Base-by-base conservation (phyloP, 2,888 invertebrate species). In the Spatulosminthurus flaviceps region DNA sequence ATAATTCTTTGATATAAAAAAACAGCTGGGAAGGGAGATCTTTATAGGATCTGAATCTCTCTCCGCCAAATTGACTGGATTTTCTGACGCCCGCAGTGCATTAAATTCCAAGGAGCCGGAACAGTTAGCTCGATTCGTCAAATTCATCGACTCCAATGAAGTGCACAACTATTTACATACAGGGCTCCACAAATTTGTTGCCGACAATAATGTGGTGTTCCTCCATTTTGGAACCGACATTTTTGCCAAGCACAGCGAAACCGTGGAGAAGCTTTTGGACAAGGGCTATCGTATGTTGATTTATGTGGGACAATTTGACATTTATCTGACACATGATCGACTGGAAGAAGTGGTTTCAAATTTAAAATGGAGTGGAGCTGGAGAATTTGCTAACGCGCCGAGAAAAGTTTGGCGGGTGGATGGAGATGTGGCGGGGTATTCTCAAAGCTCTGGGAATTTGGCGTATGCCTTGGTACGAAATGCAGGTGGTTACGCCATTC, bases 281-380 rank as follows among this genome's bases (percentile, higher is more conserved):
- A 13, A 13, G 61, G 61, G n/a, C n/a, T 61, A 61, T 22, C 61
- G 61, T n/a, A n/a, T 61, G 22, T 90, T 96, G 70, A 90, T 96
- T 80, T 97, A 96, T 87, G 95, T 92, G 86, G 97, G 97, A 0
- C 96, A 97, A 86, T 87, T 97, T 82, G 97, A 97, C 87, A 93
- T 97, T 19, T 95, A 96, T 81, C 94, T 96, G 0, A 95, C 95
- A 0, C 95, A 95, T 88, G 95, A 95, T 0, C 87, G 94, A 69
- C 95, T 96, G 0, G 90, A 93, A 24, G 93, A 93, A 86, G 95
- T 93, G 87, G 88, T 97, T 29, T 89, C 90, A 83, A 90, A 91
- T 74, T 88, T 95, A 0, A 90, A 92, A 66, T 95, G 95, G 88
- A 90, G 89, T n/a, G n/a, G n/a, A n/a, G n/a, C n/a, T n/a, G n/a